phyloP scores from a whole-genome alignment of 2,797 vertebrate genomes.

The Sus cebifrons region DNA sequence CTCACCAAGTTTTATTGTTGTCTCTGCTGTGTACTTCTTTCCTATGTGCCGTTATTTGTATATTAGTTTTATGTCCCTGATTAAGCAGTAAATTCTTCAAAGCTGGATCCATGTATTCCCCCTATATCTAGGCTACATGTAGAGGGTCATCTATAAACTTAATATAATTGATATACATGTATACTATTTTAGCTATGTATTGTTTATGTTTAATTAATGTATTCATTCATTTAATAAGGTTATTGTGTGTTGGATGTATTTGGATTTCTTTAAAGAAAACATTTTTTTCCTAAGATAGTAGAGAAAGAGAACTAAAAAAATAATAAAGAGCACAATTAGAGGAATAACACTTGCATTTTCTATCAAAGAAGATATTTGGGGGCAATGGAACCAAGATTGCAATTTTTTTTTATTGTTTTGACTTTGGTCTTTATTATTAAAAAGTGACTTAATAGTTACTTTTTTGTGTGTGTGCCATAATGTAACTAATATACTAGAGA shows the following conservation, averaged over 20 bases:
- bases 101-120: neutral
- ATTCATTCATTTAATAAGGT: neutral
- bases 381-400: neutral
- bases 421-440: constrained; percentile 35
- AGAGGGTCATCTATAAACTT: neutral
- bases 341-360: neutral
- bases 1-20: neutral
- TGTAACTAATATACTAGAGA: neutral
- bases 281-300: neutral
- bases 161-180: neutral
- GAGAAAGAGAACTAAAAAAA: neutral
- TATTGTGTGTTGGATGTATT: neutral
- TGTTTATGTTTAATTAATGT: constrained; percentile 1
- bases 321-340: neutral
- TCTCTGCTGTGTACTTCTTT: neutral
- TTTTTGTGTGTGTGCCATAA: neutral
- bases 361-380: constrained; percentile 21
- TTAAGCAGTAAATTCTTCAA: constrained; percentile 13
- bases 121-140: neutral
- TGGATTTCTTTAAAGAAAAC: constrained; percentile 34
- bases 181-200: neutral
- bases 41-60: neutral
- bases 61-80: neutral
- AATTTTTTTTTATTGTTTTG: neutral
- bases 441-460: constrained; percentile 1